Conservation (phyloP, 1,140 invertebrate species). For the Pteromalus puparum region DNA sequence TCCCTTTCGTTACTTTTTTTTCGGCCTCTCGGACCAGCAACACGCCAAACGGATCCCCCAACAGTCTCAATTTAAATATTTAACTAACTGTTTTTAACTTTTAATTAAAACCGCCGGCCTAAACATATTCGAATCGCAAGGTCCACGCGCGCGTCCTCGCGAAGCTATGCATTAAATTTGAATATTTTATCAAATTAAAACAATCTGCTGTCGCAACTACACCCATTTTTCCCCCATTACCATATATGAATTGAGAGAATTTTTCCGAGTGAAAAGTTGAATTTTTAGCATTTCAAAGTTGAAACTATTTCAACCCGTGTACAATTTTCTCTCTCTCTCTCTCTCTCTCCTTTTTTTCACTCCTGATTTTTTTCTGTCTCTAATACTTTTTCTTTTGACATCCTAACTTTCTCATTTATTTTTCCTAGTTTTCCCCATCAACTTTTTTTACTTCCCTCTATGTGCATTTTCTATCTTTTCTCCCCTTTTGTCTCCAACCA, state of each 20-base stretch:
- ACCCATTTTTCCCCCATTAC: neutral
- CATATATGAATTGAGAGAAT: constrained; percentile 17
- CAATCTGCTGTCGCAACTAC: constrained; percentile 17
- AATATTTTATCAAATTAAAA: constrained; percentile 30
- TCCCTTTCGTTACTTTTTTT: neutral
- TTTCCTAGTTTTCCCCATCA: neutral
- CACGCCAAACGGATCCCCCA: neutral
- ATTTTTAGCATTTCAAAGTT: constrained; percentile 21
- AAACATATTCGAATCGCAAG: constrained; percentile 22
- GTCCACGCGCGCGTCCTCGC: no score
- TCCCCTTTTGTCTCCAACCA: neutral
- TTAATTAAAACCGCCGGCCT: constrained; percentile 1
- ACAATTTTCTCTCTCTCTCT: neutral
- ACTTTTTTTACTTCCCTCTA: neutral
- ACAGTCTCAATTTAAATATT: constrained; percentile 1
- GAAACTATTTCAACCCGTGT: constrained; percentile 6
- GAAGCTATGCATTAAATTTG: constrained; percentile 27
- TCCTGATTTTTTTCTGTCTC: neutral
- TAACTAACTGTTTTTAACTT: constrained; percentile 25
- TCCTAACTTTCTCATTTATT: constrained; percentile 33
- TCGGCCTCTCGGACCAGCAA: neutral
- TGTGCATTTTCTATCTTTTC: neutral
- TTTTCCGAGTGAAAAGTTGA: constrained; percentile 5
- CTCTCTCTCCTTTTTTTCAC: neutral
- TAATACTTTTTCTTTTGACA: constrained; percentile 28